Percentiles rank a stretch among this genome's conserved stretches.
Conservation (phyloP, 2,888 invertebrate species). For the Melinaea menophilus region DNA sequence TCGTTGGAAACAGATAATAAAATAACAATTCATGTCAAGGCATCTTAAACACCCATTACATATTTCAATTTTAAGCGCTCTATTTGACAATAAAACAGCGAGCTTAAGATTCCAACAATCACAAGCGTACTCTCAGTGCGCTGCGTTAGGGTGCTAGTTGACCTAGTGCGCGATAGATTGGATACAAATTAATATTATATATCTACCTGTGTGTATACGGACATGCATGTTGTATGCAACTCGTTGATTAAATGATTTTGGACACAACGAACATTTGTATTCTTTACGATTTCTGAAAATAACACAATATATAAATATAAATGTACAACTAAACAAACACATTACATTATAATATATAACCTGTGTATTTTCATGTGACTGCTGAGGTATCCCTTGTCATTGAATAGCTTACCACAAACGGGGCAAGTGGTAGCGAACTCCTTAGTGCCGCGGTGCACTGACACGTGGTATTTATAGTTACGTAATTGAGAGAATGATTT, state of each 20-base stretch:
- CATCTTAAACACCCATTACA: no score
- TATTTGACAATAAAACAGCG: no score
- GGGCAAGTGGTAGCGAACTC: slow-evolving; percentile 85
- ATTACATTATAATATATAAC: slow-evolving; percentile 37
- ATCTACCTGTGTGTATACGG: slow-evolving; percentile 84
- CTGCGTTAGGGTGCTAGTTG: no score
- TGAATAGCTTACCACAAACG: slow-evolving; percentile 88
- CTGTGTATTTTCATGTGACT: slow-evolving; percentile 92
- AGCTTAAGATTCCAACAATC: no score
- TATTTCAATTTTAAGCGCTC: no score
- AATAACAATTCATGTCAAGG: no score
- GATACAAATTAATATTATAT: no score
- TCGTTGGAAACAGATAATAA: no score
- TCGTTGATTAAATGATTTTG: slow-evolving; percentile 90
- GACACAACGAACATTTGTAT: slow-evolving; percentile 88
- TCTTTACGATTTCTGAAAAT: slow-evolving; percentile 83
- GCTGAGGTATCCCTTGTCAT: slow-evolving; percentile 89
- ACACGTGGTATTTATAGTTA: slow-evolving; percentile 90
- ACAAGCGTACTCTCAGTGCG: no score
- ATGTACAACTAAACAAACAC: neutral
- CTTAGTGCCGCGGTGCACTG: slow-evolving; percentile 88
- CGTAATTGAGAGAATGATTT: slow-evolving; percentile 90
- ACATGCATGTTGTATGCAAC: slow-evolving; percentile 94
- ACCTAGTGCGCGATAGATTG: no score
- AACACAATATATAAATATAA: slow-evolving; percentile 9